Percentiles rank a stretch among this genome's conserved stretches.
Evolutionary conservation across 2,888 invertebrate species (phyloP).

Genomic region (Thysanoteuthis rhombus): DNA sequence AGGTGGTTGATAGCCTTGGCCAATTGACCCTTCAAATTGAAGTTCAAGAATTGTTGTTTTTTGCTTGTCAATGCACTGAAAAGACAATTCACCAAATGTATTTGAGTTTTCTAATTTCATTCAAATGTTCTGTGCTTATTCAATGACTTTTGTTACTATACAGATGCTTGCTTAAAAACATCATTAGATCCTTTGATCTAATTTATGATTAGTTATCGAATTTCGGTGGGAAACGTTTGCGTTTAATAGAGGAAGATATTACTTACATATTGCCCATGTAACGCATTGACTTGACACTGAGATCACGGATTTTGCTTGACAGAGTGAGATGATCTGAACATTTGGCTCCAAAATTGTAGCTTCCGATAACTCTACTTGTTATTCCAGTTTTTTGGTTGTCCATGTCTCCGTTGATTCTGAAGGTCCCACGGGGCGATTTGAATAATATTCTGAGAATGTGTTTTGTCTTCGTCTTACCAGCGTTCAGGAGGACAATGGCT

Average conservation of each 20-base stretch:
- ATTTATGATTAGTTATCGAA: not conserved
- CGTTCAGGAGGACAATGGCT: not conserved
- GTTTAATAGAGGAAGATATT: not conserved
- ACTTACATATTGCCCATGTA: constrained; percentile 39
- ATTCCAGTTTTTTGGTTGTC: not conserved
- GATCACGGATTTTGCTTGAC: constrained; percentile 39
- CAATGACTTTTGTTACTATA: not conserved
- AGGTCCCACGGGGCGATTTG: not conserved
- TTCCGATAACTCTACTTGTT: constrained; percentile 31
- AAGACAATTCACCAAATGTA: not conserved
- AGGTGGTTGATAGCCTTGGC: not conserved
- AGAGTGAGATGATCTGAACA: constrained; percentile 34
- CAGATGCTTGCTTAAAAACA: not conserved
- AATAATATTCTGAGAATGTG: constrained; percentile 23
- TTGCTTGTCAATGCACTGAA: not conserved
- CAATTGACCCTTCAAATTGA: not conserved
- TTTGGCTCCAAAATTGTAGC: constrained; percentile 32
- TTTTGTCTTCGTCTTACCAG: not conserved
- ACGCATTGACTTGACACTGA: constrained; percentile 36
- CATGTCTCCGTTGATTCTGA: not conserved
- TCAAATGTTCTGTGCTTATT: not conserved
- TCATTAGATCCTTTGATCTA: not conserved
- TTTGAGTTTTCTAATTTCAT: not conserved
- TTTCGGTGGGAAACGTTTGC: not conserved
- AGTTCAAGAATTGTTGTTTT: not conserved